Conservation (phyloP, 2,888 invertebrate genomes). For the Drosophila quasianomalipes region DNA sequence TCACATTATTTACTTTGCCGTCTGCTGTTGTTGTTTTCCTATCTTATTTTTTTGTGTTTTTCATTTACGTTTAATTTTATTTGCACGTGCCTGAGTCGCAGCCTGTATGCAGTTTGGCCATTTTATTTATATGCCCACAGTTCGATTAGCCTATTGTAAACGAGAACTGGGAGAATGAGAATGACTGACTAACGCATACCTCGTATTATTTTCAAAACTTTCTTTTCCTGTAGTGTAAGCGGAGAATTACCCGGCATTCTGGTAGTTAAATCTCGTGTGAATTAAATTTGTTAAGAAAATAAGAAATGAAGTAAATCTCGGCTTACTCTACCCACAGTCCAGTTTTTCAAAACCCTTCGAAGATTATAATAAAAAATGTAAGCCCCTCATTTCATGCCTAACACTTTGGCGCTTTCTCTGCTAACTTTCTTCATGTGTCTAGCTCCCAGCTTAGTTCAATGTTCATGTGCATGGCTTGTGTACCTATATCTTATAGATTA, state of each 20-base stretch:
- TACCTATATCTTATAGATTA: neutral
- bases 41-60: neutral
- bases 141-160: constrained; percentile 36
- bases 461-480: neutral
- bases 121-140: constrained; percentile 43
- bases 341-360: neutral
- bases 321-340: neutral
- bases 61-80: constrained; percentile 30
- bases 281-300: neutral
- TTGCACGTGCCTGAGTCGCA: constrained; percentile 12
- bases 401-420: neutral
- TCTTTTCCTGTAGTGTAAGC: neutral
- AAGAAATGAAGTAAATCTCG: neutral
- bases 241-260: neutral
- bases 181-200: constrained; percentile 20
- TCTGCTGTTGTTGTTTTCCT: neutral
- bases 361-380: neutral
- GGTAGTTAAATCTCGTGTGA: neutral
- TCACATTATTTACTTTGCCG: constrained; percentile 14
- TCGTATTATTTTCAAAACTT: neutral
- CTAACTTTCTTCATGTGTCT: neutral
- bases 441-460: neutral
- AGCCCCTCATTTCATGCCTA: neutral
- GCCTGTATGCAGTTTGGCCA: constrained; percentile 10
- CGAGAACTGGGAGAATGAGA: too few relatives aligned